A percentile compares a stretch with the other conserved stretches of the same genome.
These are phyloP conservation scores for Penaeus indicus DNA, from an alignment of 1,140 invertebrate genomes.

Conservation along the genomic window DNA sequence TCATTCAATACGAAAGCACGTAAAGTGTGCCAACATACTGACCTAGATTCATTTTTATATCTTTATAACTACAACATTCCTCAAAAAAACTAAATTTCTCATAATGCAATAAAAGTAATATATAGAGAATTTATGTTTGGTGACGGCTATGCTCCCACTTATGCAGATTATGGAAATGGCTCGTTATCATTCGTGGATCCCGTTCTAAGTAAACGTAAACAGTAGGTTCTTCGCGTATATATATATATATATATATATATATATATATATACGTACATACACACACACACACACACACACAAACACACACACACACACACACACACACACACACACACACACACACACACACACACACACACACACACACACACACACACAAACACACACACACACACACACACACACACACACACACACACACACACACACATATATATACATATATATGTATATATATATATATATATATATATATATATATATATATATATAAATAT, in stretches of 20 bases:
- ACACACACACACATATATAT: slow-evolving; percentile 7
- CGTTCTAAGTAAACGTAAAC: too few species aligned
- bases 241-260: slow-evolving; percentile 43
- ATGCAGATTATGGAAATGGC: too few species aligned
- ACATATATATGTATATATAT: slow-evolving; percentile 2
- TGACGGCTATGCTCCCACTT: too few species aligned
- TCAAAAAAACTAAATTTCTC: too few species aligned
- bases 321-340: slow-evolving; percentile 20
- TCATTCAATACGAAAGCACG: too few species aligned
- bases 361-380: slow-evolving; percentile 28
- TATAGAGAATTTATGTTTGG: too few species aligned
- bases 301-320: slow-evolving; percentile 19
- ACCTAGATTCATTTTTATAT: too few species aligned
- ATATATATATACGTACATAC: slow-evolving; percentile 26
- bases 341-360: slow-evolving; percentile 31
- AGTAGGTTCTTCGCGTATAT: too few species aligned
- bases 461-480: slow-evolving; percentile 40
- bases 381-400: slow-evolving; percentile 29
- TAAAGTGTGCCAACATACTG: too few species aligned
- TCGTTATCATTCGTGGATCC: too few species aligned
- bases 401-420: slow-evolving; percentile 31
- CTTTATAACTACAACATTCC: too few species aligned
- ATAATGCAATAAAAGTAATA: too few species aligned
- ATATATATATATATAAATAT: slow-evolving; percentile 49
- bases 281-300: slow-evolving; percentile 22